A percentile compares a stretch with the other conserved stretches of the same genome.
These are phyloP conservation scores for Lithosia quadra DNA, from an alignment of 2,888 invertebrate genomes.

Conservation along the genomic window DNA sequence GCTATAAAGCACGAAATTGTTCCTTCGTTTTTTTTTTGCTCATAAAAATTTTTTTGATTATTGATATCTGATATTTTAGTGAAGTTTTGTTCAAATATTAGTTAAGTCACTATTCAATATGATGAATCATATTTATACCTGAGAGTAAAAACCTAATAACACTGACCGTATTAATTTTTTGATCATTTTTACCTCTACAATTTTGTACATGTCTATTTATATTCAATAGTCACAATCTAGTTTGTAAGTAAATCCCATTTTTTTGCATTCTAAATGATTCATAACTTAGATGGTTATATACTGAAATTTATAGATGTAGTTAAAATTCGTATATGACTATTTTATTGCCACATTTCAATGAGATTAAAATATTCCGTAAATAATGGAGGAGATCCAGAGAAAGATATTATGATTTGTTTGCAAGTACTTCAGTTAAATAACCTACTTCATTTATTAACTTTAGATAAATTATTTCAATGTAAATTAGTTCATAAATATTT, in stretches of 20 bases:
- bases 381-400: too few relatives aligned
- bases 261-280: not conserved
- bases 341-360: not conserved
- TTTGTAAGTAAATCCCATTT: constrained; percentile 9
- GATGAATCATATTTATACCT: constrained; percentile 42
- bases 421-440: not conserved
- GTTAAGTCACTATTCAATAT: constrained; percentile 35
- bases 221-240: not conserved
- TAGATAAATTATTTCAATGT: not conserved
- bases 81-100: constrained; percentile 25
- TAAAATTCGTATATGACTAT: not conserved
- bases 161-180: constrained; percentile 33
- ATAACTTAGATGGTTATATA: not conserved
- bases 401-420: too few relatives aligned
- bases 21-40: constrained; percentile 8
- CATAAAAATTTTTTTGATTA: not conserved
- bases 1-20: not conserved
- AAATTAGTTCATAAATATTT: constrained; percentile 9
- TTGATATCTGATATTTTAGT: constrained; percentile 22
- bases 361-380: not conserved
- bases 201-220: not conserved
- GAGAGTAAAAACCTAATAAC: constrained; percentile 32
- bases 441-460: not conserved
- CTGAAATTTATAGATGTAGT: not conserved
- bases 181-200: constrained; percentile 20